A percentile compares a stretch with the other conserved stretches of the same genome.
These are phyloP conservation scores for Antedon mediterranea DNA, from an alignment of 53 echinoderm and acorn worm genomes.

Conservation along the genomic window DNA sequence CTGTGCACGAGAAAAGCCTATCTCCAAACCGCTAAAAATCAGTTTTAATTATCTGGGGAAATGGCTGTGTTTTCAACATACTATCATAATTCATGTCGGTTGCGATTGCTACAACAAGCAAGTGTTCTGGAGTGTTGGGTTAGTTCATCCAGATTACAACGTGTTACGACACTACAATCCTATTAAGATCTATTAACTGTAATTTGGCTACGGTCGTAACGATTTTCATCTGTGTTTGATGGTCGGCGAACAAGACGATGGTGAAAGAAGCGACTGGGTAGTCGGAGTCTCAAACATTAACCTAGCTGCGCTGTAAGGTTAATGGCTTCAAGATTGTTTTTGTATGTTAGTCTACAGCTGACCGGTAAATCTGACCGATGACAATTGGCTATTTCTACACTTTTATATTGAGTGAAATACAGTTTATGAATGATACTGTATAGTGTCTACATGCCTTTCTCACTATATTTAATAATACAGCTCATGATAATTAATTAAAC, in stretches of 20 bases:
- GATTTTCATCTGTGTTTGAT: background rate
- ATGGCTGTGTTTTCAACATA: background rate
- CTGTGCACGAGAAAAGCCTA: background rate
- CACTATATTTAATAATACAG: no score
- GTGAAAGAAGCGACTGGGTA: background rate
- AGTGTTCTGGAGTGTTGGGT: background rate
- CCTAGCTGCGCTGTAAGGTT: background rate
- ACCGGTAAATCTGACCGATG: background rate
- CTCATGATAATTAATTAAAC: no score
- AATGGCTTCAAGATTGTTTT: background rate
- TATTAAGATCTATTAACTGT: background rate
- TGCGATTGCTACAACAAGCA: background rate
- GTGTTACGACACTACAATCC: background rate
- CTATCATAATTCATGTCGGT: background rate
- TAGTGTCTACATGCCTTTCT: no score
- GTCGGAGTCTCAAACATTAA: background rate
- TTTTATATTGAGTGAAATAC: background rate
- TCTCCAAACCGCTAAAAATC: background rate
- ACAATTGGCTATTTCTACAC: background rate
- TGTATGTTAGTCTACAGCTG: background rate
- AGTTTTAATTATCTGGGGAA: background rate
- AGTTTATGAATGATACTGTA: no score
- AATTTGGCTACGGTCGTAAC: background rate
- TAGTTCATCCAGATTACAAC: background rate
- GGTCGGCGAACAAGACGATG: background rate